Evolutionary conservation across 2,888 invertebrate species (phyloP).

Genomic region (Furcula furcula): DNA sequence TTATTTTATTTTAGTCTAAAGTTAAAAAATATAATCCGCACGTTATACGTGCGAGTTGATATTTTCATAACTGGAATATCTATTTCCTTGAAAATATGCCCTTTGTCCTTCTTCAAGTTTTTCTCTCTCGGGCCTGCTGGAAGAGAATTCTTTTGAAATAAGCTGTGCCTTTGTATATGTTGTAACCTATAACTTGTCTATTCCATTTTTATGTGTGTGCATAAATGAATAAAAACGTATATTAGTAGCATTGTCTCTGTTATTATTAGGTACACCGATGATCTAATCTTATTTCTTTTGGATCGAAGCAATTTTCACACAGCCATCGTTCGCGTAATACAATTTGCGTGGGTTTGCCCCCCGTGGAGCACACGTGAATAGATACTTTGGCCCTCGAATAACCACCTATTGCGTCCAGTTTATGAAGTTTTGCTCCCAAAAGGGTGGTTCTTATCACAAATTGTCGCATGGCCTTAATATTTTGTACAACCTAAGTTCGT

Average conservation of each 20-base stretch:
- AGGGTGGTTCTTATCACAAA: constrained; percentile 39
- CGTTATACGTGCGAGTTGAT: too few species aligned
- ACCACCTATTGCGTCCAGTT: constrained; percentile 34
- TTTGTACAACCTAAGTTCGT: constrained; percentile 27
- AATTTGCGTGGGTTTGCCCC: constrained; percentile 48
- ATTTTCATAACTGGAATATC: too few species aligned
- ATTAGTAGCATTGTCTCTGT: constrained; percentile 36
- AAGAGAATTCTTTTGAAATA: too few species aligned
- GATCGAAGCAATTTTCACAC: constrained; percentile 53
- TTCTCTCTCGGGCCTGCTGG: too few species aligned
- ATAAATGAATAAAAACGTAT: constrained; percentile 20
- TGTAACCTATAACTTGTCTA: too few species aligned
- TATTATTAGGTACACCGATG: constrained; percentile 46
- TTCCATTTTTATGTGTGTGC: too few species aligned
- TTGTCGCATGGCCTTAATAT: constrained; percentile 34
- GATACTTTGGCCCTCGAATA: constrained; percentile 37
- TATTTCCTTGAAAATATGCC: too few species aligned
- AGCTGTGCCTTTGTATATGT: too few species aligned
- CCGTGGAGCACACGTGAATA: constrained; percentile 40
- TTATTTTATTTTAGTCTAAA: too few species aligned
- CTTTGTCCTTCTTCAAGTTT: too few species aligned
- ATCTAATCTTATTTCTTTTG: constrained; percentile 53
- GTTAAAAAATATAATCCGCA: too few species aligned
- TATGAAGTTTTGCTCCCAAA: constrained; percentile 42
- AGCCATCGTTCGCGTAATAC: constrained; percentile 50